A percentile compares a stretch with the other conserved stretches of the same genome.
These are phyloP conservation scores for Ardeotis arabs DNA, from an alignment of 2,113 vertebrate genomes.

Conservation along the genomic window DNA sequence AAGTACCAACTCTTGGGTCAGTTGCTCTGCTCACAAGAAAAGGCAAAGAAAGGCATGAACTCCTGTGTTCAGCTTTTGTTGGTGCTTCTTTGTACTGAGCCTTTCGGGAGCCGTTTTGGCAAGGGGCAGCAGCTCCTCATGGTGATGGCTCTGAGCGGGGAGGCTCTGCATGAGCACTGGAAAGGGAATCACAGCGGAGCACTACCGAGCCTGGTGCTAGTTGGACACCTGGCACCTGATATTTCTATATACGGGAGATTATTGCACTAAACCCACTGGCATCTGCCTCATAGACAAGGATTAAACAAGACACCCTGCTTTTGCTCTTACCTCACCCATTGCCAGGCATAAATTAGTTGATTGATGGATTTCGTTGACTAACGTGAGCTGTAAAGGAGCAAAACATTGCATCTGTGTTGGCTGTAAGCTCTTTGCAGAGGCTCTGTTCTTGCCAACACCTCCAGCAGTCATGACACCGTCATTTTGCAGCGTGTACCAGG, in stretches of 20 bases:
- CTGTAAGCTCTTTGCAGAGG: neutral
- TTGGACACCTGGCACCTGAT: neutral
- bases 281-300: neutral
- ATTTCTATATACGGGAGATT: neutral
- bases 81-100: neutral
- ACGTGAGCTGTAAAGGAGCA: neutral
- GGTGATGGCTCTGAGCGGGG: neutral
- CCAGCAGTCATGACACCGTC: neutral
- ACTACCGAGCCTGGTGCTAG: neutral
- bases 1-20: neutral
- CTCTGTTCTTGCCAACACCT: neutral
- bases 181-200: neutral
- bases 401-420: neutral
- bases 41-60: neutral
- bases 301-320: neutral
- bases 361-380: neutral
- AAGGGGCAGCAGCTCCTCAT: neutral
- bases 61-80: neutral
- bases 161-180: neutral
- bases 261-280: neutral
- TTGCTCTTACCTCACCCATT: neutral
- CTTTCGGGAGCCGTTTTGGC: neutral
- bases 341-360: neutral
- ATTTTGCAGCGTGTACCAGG: neutral
- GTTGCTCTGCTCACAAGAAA: neutral